Base-by-base conservation (phyloP, 2,888 invertebrate genomes). In the Phyto melanocephala region DNA sequence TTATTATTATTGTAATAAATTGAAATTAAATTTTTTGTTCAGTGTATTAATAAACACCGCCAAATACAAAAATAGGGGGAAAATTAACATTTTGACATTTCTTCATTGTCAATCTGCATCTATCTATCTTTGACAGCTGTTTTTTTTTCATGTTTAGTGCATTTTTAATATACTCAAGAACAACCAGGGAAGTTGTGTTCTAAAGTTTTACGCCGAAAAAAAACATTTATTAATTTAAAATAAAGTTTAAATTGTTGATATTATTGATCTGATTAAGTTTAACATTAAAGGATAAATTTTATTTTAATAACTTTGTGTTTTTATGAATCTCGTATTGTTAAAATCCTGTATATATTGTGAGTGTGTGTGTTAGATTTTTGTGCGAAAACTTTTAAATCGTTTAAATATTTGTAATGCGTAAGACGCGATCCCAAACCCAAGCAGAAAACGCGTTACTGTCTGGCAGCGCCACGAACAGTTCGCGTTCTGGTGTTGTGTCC, bases 341-440 rank as follows among this genome's bases (percentile, higher is more conserved):
- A 37, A 68, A 50, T 71, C 35, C 58, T 58, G 56, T 70, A 24
- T 40, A 45, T 33, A 33, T 63, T 72, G 76, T 65, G 28, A 20
- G 42, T 47, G 62, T 63, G 65, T 63, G 78, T 77, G 37, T 72
- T 28, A 28, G n/a, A n/a, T n/a, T n/a, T 37, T 65, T 58, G 33
- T 54, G 45, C 60, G 45, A 56, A 35, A 54, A 56, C 1, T 22
- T 50, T 15, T 74, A 20, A 17, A 37, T 68, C 56, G 10, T 35
- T 15, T 37, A 37, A 75, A 40, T 22, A 20, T 45, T 78, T 87
- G 89, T 87, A 81, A 91, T 91, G 91, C 89, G 91, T 87, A 91
- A 90, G 85, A 91, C 91, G 84, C 89, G 91, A 77, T 91, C 91
- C 62, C 91, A 91, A 86, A 91, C 91, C 71, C 90, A 90, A 85